These are phyloP conservation scores for Streblospio benedicti DNA, from an alignment of 1,140 invertebrate species.

Conservation along the genomic window DNA sequence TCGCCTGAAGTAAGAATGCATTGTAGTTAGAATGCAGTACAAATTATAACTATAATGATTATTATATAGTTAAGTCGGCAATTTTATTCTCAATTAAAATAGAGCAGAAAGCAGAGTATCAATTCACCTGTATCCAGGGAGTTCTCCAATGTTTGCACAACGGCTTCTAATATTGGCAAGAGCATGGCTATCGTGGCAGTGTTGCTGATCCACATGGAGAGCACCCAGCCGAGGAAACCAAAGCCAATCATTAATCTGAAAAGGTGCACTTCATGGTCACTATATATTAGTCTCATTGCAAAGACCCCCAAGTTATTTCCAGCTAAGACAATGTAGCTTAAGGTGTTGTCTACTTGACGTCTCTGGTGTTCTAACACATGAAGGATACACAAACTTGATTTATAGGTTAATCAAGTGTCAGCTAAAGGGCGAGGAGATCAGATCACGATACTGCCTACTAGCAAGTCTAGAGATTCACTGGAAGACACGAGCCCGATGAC, in stretches of 20 bases:
- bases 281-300: neutral
- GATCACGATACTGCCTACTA: too few relatives aligned
- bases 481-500: too few relatives aligned
- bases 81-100: neutral
- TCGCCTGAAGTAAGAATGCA: neutral
- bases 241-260: conserved; percentile 43
- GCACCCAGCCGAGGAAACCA: conserved; percentile 44
- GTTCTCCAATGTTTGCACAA: conserved; percentile 23
- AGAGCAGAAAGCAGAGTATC: too few relatives aligned
- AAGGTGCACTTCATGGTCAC: neutral
- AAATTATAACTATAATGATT: neutral
- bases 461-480: too few relatives aligned
- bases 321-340: too few relatives aligned
- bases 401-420: too few relatives aligned
- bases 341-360: too few relatives aligned
- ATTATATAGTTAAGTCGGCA: neutral
- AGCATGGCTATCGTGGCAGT: conserved; percentile 48
- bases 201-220: conserved; percentile 51
- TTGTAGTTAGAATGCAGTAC: neutral
- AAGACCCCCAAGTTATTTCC: neutral
- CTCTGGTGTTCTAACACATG: too few relatives aligned
- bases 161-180: conserved; percentile 44
- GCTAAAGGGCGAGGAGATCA: too few relatives aligned
- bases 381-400: too few relatives aligned
- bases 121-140: neutral